phyloP scores from a whole-genome alignment of 2,888 invertebrate species.

The Caenorhabditis doughertyi region DNA sequence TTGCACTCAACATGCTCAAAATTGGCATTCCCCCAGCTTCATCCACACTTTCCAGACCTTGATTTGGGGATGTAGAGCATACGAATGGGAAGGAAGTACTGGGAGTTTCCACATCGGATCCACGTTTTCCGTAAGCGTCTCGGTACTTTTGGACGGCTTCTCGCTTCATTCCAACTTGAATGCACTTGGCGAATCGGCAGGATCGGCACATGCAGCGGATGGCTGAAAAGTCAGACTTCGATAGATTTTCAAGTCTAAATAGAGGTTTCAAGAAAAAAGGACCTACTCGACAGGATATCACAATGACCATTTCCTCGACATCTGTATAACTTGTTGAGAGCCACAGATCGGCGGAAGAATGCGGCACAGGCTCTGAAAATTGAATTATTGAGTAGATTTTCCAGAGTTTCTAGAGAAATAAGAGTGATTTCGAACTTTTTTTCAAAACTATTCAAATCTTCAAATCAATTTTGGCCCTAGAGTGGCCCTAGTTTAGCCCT shows the following conservation, averaged over 20 bases:
- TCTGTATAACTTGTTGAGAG: constrained; percentile 76
- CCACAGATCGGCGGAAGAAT: constrained; percentile 78
- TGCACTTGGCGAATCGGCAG: constrained; percentile 77
- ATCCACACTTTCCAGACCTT: constrained; percentile 44
- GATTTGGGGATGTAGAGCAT: neutral
- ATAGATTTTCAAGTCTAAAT: neutral
- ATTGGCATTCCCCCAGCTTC: constrained; percentile 68
- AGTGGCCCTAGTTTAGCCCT: too few species aligned
- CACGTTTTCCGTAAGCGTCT: constrained; percentile 66
- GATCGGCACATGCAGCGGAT: constrained; percentile 80
- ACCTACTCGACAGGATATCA: constrained; percentile 74
- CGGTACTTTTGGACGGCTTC: constrained; percentile 71
- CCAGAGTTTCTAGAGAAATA: too few species aligned
- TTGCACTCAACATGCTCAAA: constrained; percentile 40
- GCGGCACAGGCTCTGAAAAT: constrained; percentile 77
- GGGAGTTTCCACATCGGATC: constrained; percentile 55
- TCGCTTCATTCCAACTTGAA: constrained; percentile 77
- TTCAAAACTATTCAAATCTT: too few species aligned
- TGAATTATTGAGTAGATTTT: too few species aligned
- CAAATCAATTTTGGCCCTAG: too few species aligned
- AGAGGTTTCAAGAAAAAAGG: neutral
- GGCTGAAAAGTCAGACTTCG: constrained; percentile 63
- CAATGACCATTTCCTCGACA: constrained; percentile 77
- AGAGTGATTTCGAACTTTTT: too few species aligned
- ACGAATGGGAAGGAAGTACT: constrained; percentile 7